phyloP scores from a whole-genome alignment of 2,888 invertebrate species.

The Ceratothoa steindachneri region DNA sequence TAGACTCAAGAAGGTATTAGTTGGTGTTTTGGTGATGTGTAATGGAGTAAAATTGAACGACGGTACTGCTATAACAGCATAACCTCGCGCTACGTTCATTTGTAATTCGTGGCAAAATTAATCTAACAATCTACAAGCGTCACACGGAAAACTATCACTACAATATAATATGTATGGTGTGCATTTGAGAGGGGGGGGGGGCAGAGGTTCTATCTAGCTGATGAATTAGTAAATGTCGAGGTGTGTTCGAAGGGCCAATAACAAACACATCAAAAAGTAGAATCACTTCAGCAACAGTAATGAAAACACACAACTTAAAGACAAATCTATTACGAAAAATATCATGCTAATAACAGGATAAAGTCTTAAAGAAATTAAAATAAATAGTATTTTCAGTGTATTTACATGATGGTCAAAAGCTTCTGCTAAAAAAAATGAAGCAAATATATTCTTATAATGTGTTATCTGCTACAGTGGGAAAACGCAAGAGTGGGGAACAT shows the following conservation, averaged over 20 bases:
- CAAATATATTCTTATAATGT: too few species aligned
- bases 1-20: conserved; percentile 5
- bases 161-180: too few species aligned
- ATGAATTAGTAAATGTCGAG: background rate
- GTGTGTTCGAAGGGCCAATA: background rate
- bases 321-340: background rate
- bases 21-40: background rate
- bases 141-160: background rate
- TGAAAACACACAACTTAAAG: background rate
- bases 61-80: conserved; percentile 1
- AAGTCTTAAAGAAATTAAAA: too few species aligned
- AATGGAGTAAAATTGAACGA: background rate
- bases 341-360: background rate
- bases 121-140: background rate
- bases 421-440: too few species aligned
- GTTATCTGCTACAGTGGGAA: too few species aligned
- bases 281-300: background rate
- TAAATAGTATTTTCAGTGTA: too few species aligned
- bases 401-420: too few species aligned
- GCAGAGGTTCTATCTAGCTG: background rate
- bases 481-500: too few species aligned
- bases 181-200: too few species aligned
- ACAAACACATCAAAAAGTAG: background rate
- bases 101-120: background rate
- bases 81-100: background rate